Evolutionary conservation across 2,113 vertebrate genomes (phyloP).

Genomic region (Butorides virescens): DNA sequence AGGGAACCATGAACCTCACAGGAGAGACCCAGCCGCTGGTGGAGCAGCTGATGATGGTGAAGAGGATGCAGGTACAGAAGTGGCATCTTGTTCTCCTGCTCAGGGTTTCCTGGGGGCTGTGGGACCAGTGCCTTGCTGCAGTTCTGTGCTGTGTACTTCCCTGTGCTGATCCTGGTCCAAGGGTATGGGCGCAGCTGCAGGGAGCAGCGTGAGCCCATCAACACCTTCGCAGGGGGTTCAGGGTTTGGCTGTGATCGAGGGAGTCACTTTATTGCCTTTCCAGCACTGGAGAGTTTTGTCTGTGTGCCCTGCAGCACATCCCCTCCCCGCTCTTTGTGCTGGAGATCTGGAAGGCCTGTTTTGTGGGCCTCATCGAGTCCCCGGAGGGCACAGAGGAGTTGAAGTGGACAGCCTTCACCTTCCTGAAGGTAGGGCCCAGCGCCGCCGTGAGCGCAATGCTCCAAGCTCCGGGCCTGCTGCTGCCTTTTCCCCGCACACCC

Average conservation of each 20-base stretch:
- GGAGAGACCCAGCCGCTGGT: constrained; percentile 92
- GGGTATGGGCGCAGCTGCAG: not conserved
- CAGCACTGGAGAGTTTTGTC: not conserved
- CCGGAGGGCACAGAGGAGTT: constrained; percentile 96
- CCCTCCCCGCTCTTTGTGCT: constrained; percentile 89
- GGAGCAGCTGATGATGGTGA: constrained; percentile 98
- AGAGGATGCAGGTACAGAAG: constrained; percentile 92
- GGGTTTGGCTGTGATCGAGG: not conserved
- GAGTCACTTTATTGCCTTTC: not conserved
- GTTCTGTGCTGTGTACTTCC: not conserved
- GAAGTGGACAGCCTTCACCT: constrained; percentile 98
- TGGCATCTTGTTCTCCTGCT: not conserved
- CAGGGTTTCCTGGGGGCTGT: not conserved
- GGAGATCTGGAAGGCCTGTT: constrained; percentile 98
- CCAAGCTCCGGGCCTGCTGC: rapidly evolving
- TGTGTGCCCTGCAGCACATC: constrained; percentile 78
- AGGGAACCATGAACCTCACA: constrained; percentile 97
- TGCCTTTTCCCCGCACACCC: not conserved
- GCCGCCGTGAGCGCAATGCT: rapidly evolving
- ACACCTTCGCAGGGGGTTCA: not conserved
- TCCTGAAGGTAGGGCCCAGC: constrained; percentile 85
- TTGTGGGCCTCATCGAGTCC: constrained; percentile 96
- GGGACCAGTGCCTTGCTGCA: not conserved
- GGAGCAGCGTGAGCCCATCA: not conserved
- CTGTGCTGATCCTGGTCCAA: not conserved